A percentile compares a stretch with the other conserved stretches of the same genome.
Evolutionary conservation across 2,888 invertebrate species (phyloP).

Genomic region (Caenorhabditis auriculariae): DNA sequence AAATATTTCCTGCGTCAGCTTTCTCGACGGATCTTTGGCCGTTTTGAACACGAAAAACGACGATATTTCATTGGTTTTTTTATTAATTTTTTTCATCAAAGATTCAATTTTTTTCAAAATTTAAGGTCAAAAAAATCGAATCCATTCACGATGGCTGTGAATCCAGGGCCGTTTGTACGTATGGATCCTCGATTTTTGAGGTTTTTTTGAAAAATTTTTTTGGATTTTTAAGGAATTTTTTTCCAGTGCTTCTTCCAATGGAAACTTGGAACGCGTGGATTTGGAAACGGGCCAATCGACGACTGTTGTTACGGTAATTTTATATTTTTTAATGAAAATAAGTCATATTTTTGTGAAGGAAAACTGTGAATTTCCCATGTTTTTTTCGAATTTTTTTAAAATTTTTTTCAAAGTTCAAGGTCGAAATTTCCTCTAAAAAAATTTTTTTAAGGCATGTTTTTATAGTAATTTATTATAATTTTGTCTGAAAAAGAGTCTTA

Average conservation of each 20-base stretch:
- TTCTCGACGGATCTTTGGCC: constrained; percentile 18
- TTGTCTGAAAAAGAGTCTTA: too few relatives aligned
- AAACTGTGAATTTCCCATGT: too few relatives aligned
- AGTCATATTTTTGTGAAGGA: too few relatives aligned
- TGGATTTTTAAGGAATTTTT: too few relatives aligned
- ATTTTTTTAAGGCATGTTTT: too few relatives aligned
- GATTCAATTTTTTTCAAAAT: too few relatives aligned
- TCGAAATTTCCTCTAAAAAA: too few relatives aligned
- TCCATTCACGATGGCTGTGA: constrained; percentile 18
- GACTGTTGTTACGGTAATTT: constrained; percentile 6
- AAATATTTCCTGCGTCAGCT: constrained; percentile 13
- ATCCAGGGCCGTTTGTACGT: constrained; percentile 3
- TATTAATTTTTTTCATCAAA: background rate
- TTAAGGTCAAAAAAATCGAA: background rate
- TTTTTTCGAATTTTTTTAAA: too few relatives aligned
- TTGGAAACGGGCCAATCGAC: constrained; percentile 17
- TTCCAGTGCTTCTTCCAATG: constrained; percentile 17
- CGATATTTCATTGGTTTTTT: constrained; percentile 7
- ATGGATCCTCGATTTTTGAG: constrained; percentile 2
- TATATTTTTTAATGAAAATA: too few relatives aligned
- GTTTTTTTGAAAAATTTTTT: too few relatives aligned
- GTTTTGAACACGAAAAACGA: constrained; percentile 18
- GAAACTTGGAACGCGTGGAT: constrained; percentile 9
- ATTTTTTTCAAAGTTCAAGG: too few relatives aligned
- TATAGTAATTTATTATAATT: too few relatives aligned